Base-by-base conservation (phyloP, 2,888 invertebrate genomes). In the Sthenelais limicola region DNA sequence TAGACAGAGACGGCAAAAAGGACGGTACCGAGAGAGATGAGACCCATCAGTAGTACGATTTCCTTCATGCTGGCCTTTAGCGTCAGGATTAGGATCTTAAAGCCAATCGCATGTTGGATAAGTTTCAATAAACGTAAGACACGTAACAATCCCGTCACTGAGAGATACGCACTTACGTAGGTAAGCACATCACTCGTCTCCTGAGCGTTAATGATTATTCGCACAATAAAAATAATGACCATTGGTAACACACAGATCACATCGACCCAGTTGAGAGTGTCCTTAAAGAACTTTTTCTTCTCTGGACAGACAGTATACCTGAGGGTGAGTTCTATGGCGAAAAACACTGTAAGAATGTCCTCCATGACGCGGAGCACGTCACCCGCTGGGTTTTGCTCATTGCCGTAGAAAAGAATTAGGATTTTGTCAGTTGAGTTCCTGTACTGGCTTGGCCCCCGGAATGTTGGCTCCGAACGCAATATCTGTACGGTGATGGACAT, bases 401-500 rank as follows among this genome's bases (percentile, higher is more conserved):
- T 71, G 28, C 38, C 43, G 3, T 30, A 21, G 52, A 51, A 72
- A 47, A 73, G 38, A 51, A 15, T 33, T 3, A 43, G 35, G 47
- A 68, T 73, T 1, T 28, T 21, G 58, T 71, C 73, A 18, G 73
- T 73, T 35, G 38, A 30, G 43, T 72, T 74, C n/a, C 21, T 38
- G 30, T 54, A 56, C 38, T 62, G 35, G 58, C 47, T 71, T 2
- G 58, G 35, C 0, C 81, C 79, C 21, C 83, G 76, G 68, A 81
- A 77, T 2, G 52, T 32, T 0, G 79, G 77, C 21, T 82, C 54
- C 1, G 83, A 80, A 12, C 78, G 75, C 30, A 80, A 49, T 67
- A 80, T 80, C 24, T 81, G 69, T 15, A 76, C 78, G 1, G 78
- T 35, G 30, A 82, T 80, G 38, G 81, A 78, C 30, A 81, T 4